Conservation (phyloP, 2,113 vertebrate species). For the Malurus melanocephalus region DNA sequence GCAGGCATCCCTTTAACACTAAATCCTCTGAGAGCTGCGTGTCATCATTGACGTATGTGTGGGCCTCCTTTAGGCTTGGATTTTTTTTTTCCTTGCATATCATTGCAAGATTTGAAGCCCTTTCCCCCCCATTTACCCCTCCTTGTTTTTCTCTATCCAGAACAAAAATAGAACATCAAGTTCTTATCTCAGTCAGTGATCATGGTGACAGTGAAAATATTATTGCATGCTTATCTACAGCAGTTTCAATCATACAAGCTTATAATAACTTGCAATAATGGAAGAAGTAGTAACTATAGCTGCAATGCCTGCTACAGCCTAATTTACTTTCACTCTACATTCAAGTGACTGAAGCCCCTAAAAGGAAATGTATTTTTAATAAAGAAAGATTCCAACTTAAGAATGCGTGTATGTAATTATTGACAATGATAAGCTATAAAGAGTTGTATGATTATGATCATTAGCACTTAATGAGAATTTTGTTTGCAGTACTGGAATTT, state of each 20-base stretch:
- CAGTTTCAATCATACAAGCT: constrained; percentile 55
- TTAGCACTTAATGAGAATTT: constrained; percentile 34
- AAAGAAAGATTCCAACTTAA: constrained; percentile 33
- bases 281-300: constrained; percentile 65
- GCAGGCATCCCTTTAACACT: constrained; percentile 54
- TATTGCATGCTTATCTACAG: constrained; percentile 68
- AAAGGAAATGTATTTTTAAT: constrained; percentile 59
- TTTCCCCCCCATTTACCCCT: constrained; percentile 48
- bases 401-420: constrained; percentile 26
- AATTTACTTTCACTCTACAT: constrained; percentile 43
- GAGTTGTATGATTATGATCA: constrained; percentile 2
- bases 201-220: constrained; percentile 76
- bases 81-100: constrained; percentile 37
- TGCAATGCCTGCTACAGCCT: constrained; percentile 34
- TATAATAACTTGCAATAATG: constrained; percentile 71
- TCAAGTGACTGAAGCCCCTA: constrained; percentile 50
- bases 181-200: constrained; percentile 71
- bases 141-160: constrained; percentile 54
- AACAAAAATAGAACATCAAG: constrained; percentile 66
- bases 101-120: constrained; percentile 15
- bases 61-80: constrained; percentile 16
- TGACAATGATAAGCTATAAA: constrained; percentile 4
- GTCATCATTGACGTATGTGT: constrained; percentile 55
- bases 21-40: constrained; percentile 40
- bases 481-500: neutral